Base-by-base conservation (phyloP, 2,888 invertebrate genomes). In the Drosophila gaucha region DNA sequence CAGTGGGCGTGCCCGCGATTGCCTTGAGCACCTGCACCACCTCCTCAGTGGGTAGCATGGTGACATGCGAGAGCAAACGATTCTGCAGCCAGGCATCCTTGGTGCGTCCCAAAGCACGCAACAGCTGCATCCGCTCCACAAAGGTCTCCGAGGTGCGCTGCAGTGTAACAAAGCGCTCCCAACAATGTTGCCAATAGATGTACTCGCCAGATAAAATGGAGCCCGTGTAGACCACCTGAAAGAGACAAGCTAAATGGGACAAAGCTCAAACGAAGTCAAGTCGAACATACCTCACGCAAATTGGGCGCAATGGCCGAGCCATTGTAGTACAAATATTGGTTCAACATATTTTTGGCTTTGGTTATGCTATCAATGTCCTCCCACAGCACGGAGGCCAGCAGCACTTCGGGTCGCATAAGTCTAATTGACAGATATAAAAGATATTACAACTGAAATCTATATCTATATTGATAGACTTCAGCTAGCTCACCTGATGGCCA, bases 71-170 rank as follows among this genome's bases (percentile, higher is more conserved):
- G 14, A 92, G 80, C 69, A 92, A 80, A 20, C 92, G 92, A 75
- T 92, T 92, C 80, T 92, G 92, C 24, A 92, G 88, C 92, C 92
- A 92, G 33, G 92, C 92, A 70, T 92, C 92, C 78, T 92, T 92
- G 67, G 92, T 92, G 39, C 92, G 86, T 1, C 92, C 92, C 58
- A 92, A 69, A 0, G 92, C 92, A 22, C 92, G 85, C 41, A 92
- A 49, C 52, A 92, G 51, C 69, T 92, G 92, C 90, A 92, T 91
- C 3, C 92, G 90, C 64, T 92, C 92, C 28, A 91, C 90, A 51
- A 90, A 89, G 5, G 90, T 91, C 60, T 91, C 92, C 16, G 91
- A 89, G 39, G 89, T 88, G 31, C 91, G 89, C 58, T 90, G 90
- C 20, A 92, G 77, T 16, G 85, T 83, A 0, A 90, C 83, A 52